Evolutionary conservation across 2,113 vertebrate genomes (phyloP).

Genomic region (Danionella cerebrum): DNA sequence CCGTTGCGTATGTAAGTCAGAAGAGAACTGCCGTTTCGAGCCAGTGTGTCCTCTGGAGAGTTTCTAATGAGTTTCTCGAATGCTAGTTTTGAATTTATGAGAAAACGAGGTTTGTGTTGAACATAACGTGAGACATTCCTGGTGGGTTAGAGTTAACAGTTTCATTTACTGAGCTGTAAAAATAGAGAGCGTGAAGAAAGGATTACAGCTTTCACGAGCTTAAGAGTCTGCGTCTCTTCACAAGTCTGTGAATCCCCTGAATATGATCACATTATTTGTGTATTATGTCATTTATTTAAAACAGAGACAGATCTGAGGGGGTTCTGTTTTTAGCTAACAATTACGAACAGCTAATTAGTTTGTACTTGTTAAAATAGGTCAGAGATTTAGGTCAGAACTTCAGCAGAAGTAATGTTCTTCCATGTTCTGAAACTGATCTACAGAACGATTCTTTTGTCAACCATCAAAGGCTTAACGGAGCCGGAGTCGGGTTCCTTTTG

Average conservation of each 20-base stretch:
- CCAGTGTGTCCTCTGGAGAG: background rate
- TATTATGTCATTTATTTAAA: no score
- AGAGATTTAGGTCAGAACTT: no score
- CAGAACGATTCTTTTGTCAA: background rate
- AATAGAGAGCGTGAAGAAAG: background rate
- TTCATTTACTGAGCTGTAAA: background rate
- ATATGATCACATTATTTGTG: no score
- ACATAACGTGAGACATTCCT: background rate
- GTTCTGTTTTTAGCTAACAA: no score
- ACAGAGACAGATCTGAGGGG: no score
- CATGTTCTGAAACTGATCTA: background rate
- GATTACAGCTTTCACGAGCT: background rate
- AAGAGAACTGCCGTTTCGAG: background rate
- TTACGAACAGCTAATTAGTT: no score
- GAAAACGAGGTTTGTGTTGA: background rate
- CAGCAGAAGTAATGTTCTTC: background rate
- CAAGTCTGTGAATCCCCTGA: background rate
- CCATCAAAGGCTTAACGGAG: background rate
- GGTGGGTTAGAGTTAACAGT: background rate
- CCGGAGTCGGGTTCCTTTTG: background rate
- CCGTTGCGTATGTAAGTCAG: background rate
- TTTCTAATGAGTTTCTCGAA: background rate
- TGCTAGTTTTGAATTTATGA: background rate
- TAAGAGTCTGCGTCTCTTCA: background rate
- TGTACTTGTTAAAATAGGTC: no score